Conservation (phyloP, 2,113 vertebrate genomes). For the Takifugu bimaculatus region DNA sequence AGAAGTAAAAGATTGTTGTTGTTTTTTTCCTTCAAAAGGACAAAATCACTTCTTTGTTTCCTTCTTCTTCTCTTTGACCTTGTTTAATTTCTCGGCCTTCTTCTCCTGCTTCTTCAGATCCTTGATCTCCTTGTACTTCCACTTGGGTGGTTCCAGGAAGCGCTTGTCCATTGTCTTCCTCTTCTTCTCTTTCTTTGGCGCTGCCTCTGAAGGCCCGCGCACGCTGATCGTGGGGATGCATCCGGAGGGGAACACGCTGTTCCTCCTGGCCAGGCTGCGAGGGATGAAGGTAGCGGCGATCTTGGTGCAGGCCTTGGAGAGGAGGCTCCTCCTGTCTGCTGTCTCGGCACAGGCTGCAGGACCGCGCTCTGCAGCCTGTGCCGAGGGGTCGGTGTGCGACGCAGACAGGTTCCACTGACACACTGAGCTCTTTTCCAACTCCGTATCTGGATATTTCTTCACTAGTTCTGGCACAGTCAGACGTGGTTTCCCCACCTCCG, state of each 20-base stretch:
- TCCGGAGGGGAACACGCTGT: slow-evolving; percentile 69
- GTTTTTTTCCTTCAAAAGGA: not conserved
- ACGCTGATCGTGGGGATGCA: slow-evolving; percentile 78
- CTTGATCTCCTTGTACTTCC: slow-evolving; percentile 81
- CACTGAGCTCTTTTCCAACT: slow-evolving; percentile 7
- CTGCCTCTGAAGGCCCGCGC: slow-evolving; percentile 48
- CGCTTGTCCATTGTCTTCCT: slow-evolving; percentile 54
- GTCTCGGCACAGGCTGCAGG: slow-evolving; percentile 33
- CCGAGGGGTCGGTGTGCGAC: slow-evolving; percentile 34
- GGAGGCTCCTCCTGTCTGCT: slow-evolving; percentile 51
- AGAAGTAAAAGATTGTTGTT: too few species aligned
- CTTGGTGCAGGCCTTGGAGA: slow-evolving; percentile 42
- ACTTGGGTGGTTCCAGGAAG: slow-evolving; percentile 75
- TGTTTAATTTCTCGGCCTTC: slow-evolving; percentile 30
- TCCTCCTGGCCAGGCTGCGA: slow-evolving; percentile 51
- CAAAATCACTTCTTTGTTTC: slow-evolving; percentile 26
- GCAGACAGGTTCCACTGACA: slow-evolving; percentile 45
- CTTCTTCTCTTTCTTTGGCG: slow-evolving; percentile 27
- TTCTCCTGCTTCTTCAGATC: slow-evolving; percentile 73
- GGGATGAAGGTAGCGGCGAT: slow-evolving; percentile 60
- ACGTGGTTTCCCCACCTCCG: slow-evolving; percentile 75
- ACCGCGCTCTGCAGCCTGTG: slow-evolving; percentile 50
- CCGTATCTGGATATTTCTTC: slow-evolving; percentile 50
- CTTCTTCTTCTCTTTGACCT: slow-evolving; percentile 21
- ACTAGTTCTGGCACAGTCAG: slow-evolving; percentile 80